Evolutionary conservation across 2,888 invertebrate genomes (phyloP), one percentile per base, ranked within the genome.

Genomic region (Allacma fusca): DNA sequence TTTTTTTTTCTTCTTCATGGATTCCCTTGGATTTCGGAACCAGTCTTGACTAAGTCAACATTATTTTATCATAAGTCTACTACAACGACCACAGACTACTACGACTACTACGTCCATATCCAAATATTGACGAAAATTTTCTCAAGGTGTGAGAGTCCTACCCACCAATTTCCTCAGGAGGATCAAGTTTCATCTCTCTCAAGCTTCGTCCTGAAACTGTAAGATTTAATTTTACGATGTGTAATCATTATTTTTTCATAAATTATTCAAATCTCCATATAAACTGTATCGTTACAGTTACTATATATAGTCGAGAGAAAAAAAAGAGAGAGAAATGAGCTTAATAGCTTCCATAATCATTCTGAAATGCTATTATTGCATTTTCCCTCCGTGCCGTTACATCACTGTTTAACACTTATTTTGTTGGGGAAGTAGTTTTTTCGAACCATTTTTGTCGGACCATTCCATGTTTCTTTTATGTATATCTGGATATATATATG

Each of bases 371-470:
- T 50, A 50, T 1, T 50, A 50, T 16, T 50, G n/a, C 50, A 50
- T 1, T 13, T 50, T 50, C 16, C 19, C 16, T n/a, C n/a, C n/a
- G n/a, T n/a, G n/a, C n/a, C 50, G n/a, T 50, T 34, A 34, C 34
- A 34, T 50, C 50, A 50, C n/a, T 9, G 50, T 50, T 19, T 50
- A 50, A 50, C n/a, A 50, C 50, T 50, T 9, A 50, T 50, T 50
- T 50, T 50, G 50, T 50, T 50, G 50, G 50, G 50, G 50, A 50
- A 50, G 50, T 50, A 50, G 50, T 50, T 50, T n/a, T 50, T n/a
- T 50, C 50, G 2, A n/a, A 19, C 50, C 50, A 50, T 50, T 50
- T 50, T 50, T 50, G 50, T 50, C 16, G 1, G 16, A 19, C 5
- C 50, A 50, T 50, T 50, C 50, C 50, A 50, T 19, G n/a, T 19